Evolutionary conservation across 2,888 invertebrate species (phyloP), one percentile per base, ranked within the genome.

Genomic region (Microctonus hyperodae): DNA sequence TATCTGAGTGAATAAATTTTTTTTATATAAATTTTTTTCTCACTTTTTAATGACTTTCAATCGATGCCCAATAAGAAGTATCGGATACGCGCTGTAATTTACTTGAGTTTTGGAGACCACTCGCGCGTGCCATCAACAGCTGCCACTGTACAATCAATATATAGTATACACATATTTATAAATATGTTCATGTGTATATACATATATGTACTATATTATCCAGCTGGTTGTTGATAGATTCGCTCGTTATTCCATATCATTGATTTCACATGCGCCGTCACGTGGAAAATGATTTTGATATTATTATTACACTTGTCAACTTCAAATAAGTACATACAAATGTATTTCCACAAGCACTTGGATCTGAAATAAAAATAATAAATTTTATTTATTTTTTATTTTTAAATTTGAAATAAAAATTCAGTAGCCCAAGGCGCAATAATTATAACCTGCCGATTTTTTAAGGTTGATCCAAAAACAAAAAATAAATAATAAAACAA

Each of bases 91-190:
- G 51, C 63, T 65, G 60, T 59, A 72, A 76, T 76, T 77, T 75
- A 75, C 74, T 75, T 75, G 76, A 78, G 74, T 70, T 73, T 73
- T 68, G 65, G 69, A 73, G 78, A 77, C 77, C 72, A 74, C 71
- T 75, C 79, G 77, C 81, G 76, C 81, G 81, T 80, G 81, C 80
- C 81, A 74, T 68, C 68, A 70, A 70, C 80, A 79, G 76, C 78
- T 81, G 80, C 75, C 65, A 37, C 67, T 50, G 37, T 20, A 28
- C 11, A 28, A 53, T 25, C 11, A 25, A 11, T 25, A 53, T 22
- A 22, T 28, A 25, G n/a, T n/a, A 22, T 53, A 3, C 25, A 23
- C 9, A 6, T 1, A 53, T 53, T 5, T n/a, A n/a, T n/a, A 51
- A n/a, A 51, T 23, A n/a, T 44, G 3, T 28, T 7, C 7, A 44